Base-by-base conservation (phyloP, 2,888 invertebrate genomes). In the Protophormia terraenovae region DNA sequence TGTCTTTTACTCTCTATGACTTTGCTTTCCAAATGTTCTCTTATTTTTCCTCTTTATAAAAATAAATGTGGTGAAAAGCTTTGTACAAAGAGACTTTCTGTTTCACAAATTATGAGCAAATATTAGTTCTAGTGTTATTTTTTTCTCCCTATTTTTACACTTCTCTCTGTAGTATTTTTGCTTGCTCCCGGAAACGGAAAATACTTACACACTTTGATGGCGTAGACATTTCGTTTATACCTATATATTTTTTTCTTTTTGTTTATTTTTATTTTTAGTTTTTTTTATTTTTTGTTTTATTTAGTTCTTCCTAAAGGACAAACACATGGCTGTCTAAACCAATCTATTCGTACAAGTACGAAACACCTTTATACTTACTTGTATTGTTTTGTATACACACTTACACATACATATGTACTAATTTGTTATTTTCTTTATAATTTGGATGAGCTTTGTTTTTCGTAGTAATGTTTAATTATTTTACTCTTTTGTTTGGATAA, bases 51-150 rank as follows among this genome's bases (percentile, higher is more conserved):
- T 16, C 24, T 62, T 47, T 7, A 47, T 73, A 32, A 16, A 3
- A n/a, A 24, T 16, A 35, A 50, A 16, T 41, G 66, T 84, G 84
- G 84, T 80, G 84, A 84, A 83, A 84, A 84, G 84, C 84, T 84
- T 71, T 64, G 1, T 24, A 14, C 5, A 32, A 35, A n/a, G 7
- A 10, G 0, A 8, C 50, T 16, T 16, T 53, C 50, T 62, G 45
- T 47, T 62, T 32, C 12, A 29, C 32, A 19, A 50, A 38, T 14
- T 12, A 41, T 45, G 16, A 47, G 58, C 29, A 10, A 22, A 62
- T 27, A 12, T 12, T 50, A 14, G 16, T 5, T 66, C 8, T n/a
- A n/a, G n/a, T n/a, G n/a, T n/a, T n/a, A n/a, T n/a, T 24, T 29
- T 45, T 41, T 14, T 72, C 35, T n/a, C n/a, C 1, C 50, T 64